These are phyloP conservation scores for Diplodus sargus DNA, from an alignment of 2,797 vertebrate species.

Conservation along the genomic window DNA sequence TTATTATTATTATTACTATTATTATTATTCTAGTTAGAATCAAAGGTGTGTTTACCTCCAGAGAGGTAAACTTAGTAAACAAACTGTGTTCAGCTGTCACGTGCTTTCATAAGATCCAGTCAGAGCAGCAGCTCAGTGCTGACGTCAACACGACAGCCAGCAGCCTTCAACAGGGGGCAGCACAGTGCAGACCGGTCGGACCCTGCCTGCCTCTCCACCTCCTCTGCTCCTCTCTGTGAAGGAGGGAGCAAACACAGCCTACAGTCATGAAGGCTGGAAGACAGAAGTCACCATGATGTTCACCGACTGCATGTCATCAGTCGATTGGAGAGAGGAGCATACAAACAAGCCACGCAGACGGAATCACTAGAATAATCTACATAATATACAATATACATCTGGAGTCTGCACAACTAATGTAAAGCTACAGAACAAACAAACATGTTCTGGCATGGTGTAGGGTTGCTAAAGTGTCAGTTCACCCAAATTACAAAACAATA, in stretches of 20 bases:
- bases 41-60: background rate
- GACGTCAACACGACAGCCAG: slow-evolving; percentile 48
- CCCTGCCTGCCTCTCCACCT: slow-evolving; percentile 13
- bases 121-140: slow-evolving; percentile 25
- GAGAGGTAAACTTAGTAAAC: slow-evolving; percentile 1
- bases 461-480: background rate
- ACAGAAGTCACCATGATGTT: slow-evolving; percentile 67
- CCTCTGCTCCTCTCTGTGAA: slow-evolving; percentile 27
- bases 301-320: slow-evolving; percentile 61
- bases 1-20: too few species aligned
- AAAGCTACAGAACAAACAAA: background rate
- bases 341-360: background rate
- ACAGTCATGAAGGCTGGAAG: slow-evolving; percentile 59
- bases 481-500: background rate
- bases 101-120: slow-evolving; percentile 3
- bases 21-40: background rate
- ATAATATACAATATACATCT: background rate
- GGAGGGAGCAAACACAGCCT: slow-evolving; percentile 56
- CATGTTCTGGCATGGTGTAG: background rate
- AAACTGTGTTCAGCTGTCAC: slow-evolving; percentile 1
- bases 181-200: slow-evolving; percentile 72
- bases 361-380: background rate
- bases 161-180: slow-evolving; percentile 82
- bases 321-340: background rate
- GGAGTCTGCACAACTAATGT: background rate